Base-by-base conservation (phyloP, 2,888 invertebrate species). In the Clanis bilineata region DNA sequence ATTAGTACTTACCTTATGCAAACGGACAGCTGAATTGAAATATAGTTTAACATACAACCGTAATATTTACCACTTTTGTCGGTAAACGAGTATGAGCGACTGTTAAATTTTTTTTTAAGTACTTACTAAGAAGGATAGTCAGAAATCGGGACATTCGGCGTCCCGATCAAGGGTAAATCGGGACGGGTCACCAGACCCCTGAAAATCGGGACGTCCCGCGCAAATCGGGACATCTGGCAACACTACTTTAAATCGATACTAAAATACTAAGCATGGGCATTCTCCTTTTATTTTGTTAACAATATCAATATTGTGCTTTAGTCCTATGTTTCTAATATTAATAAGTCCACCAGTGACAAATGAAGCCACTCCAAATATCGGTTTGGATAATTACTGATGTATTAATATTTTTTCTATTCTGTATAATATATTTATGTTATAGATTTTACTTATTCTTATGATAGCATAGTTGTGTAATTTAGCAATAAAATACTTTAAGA, bases 271-370 rank as follows among this genome's bases (percentile, higher is more conserved):
- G 32, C 18, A 18, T 51, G 32, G 28, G 32, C 28, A n/a, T 3
- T 51, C 10, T 51, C 32, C 28, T 18, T 47, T 25, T 15, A 10
- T 21, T 51, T 28, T 10, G 51, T 23, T 7, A 21, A 22, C 10
- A 22, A 10, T 22, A 15, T 15, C 15, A 25, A 25, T 15, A 2
- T 47, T 6, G 7, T 51, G 28, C 73, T 74, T 77, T 18, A 28
- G 32, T 51, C 9, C 51, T 51, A 32, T 32, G 28, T 45, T 51
- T 51, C 18, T 28, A 28, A 51, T 32, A 32, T 51, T 32, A 32
- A 51, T 51, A 18, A 80, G 82, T 81, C 81, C 82, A 76, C 80
- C 78, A 79, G 75, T 76, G 76, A 76, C 77, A 58, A 28, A 51
- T 47, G 25, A 51, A 51, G 51, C 10, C 9, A 18, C 1, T 21